Evolutionary conservation across 2,113 vertebrate genomes (phyloP), one percentile per base, ranked within the genome.

Genomic region (Myxocyprinus asiaticus): DNA sequence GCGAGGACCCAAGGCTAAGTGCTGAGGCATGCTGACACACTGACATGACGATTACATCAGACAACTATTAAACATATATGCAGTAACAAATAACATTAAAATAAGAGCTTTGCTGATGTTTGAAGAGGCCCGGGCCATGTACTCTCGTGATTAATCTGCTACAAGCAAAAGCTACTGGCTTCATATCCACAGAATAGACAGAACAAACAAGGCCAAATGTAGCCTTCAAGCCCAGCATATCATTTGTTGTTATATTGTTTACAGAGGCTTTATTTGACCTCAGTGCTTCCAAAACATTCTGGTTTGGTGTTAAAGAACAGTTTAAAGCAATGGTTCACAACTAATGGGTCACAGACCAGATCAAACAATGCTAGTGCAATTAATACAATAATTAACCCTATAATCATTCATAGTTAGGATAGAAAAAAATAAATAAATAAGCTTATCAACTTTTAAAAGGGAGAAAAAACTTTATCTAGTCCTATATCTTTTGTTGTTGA

Each of bases 1-100:
- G 43, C 15, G 48, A 53, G 76, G 47, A 72, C 56, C 63, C n/a
- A 55, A 75, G 71, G 72, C 64, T 71, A 77, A 75, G 15, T 69
- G 59, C n/a, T 79, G 55, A 79, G 61, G 67, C 67, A 77, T 65
- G 67, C 15, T 79, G 56, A 62, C 65, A 68, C 63, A 67, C 44
- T 81, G 22, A 33, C 22, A 33, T 3, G 6, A n/a, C 42, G 55
- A 67, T 74, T 76, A 68, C 47, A 51, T 61, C 50, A 81, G 62
- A 66, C 71, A 61, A 75, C 53, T 66, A 78, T 42, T 43, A 12
- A 44, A 68, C 56, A 6, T 67, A 33, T 64, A 50, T 64, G 22
- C 71, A 9, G 58, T 72, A 68, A 63, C 66, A 78, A 69, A 61
- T 50, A 70, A 58, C 45, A 51, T 70, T 17, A 61, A 53, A 66